Percentiles rank a stretch among this genome's conserved stretches.
phyloP scores from a whole-genome alignment of 2,113 vertebrate genomes.

The Gyps fulvus region DNA sequence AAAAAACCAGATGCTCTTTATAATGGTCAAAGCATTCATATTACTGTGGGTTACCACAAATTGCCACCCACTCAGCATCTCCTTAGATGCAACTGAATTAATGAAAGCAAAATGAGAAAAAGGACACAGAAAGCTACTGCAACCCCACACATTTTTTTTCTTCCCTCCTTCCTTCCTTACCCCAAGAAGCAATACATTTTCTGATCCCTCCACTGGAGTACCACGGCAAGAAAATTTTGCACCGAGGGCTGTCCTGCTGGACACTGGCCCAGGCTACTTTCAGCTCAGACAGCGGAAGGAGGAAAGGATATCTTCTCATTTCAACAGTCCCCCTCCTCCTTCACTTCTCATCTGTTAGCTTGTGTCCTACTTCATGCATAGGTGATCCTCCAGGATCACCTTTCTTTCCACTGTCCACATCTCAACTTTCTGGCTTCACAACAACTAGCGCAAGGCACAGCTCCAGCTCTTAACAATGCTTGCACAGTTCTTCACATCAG shows the following conservation, averaged over 20 bases:
- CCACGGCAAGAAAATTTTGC: not conserved
- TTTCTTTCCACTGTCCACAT: not conserved
- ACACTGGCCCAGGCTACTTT: not conserved
- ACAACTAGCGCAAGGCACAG: not conserved
- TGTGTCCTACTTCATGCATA: not conserved
- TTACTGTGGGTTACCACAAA: not conserved
- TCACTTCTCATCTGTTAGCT: slow-evolving; percentile 9
- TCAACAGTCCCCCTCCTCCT: not conserved
- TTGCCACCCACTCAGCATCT: not conserved
- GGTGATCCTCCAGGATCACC: slow-evolving; percentile 28
- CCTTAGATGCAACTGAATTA: not conserved
- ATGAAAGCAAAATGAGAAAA: not conserved
- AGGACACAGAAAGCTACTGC: not conserved
- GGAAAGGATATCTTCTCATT: not conserved
- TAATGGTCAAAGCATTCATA: not conserved
- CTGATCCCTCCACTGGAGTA: not conserved
- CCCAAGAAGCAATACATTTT: not conserved
- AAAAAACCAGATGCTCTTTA: not conserved
- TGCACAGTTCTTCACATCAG: not conserved
- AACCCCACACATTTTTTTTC: not conserved
- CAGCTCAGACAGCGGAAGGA: not conserved
- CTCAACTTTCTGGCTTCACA: slow-evolving; percentile 20
- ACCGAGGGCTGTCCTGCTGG: not conserved
- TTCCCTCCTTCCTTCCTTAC: not conserved
- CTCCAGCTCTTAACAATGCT: not conserved